Evolutionary conservation across 2,113 vertebrate species (phyloP).

Genomic region (Redunca redunca): DNA sequence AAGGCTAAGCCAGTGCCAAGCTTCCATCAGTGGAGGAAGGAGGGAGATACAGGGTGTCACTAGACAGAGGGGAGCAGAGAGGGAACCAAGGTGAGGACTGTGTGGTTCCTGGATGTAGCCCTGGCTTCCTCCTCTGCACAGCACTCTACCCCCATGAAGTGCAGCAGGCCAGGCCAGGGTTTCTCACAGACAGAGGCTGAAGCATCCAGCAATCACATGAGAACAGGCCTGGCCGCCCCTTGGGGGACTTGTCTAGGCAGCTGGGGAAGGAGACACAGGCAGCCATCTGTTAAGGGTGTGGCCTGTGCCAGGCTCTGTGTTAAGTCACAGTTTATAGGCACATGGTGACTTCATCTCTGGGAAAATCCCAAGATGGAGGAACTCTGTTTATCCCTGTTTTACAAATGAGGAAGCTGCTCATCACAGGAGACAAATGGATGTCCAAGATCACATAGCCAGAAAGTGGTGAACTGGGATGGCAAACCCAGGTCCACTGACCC

Average conservation of each 20-base stretch:
- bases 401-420: fast-evolving
- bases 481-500: background rate
- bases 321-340: background rate
- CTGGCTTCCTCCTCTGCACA: background rate
- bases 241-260: background rate
- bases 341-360: background rate
- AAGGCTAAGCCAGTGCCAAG: background rate
- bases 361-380: background rate
- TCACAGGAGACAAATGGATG: too few relatives aligned
- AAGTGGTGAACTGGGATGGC: background rate
- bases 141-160: background rate
- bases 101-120: too few relatives aligned
- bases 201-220: background rate
- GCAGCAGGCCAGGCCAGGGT: background rate
- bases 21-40: background rate
- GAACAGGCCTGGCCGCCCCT: background rate
- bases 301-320: background rate
- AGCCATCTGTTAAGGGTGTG: background rate
- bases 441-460: background rate
- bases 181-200: background rate
- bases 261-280: background rate
- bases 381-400: background rate
- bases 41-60: background rate
- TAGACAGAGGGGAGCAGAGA: background rate
- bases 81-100: background rate